Evolutionary conservation across 2,797 vertebrate genomes (phyloP), one percentile per base, ranked within the genome.

Genomic region (Thalassophryne amazonica): DNA sequence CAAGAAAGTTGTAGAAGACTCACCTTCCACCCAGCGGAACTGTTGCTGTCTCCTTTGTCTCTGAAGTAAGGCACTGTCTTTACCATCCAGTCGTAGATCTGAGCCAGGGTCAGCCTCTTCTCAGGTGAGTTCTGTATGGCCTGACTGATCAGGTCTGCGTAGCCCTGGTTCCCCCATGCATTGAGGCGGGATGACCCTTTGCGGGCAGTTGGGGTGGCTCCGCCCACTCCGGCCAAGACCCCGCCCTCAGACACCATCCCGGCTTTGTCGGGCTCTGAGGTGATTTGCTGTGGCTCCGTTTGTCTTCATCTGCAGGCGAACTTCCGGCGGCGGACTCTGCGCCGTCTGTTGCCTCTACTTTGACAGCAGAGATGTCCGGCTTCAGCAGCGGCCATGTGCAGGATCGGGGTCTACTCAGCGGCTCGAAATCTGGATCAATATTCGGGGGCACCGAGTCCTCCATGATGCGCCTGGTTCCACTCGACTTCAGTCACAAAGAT

Each of bases 41-140:
- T 97, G 91, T 98, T 99, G 89, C 94, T 98, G 88, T 99, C 97
- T 16, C 97, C 97, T 86, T 99, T 99, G 84, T 98, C 97, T 81
- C 96, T 94, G 90, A 99, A 99, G 91, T 98, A 98, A 63, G 96
- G 96, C 67, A 99, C 96, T 0, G 93, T 95, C 60, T 95, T 95
- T 63, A 99, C 97, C 97, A 99, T 98, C 97, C 97, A 99, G 78
- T 99, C 96, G 30, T 99, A 98, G 81, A 99, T 98, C 89, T 99
- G 97, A 1, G 95, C 93, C 80, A 99, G 87, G n/a, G 97, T 98
- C 60, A 99, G 89, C 55, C 97, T 92, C 80, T 99, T 98, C 52
- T 98, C 97, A 0, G 95, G 96, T 6, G 95, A 93, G 85, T 95
- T 96, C 69, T 98, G 96, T 52, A 99, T 99, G 69, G 94, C 94